phyloP scores from a whole-genome alignment of 2,888 invertebrate genomes.

The Nasonovia ribisnigri region DNA sequence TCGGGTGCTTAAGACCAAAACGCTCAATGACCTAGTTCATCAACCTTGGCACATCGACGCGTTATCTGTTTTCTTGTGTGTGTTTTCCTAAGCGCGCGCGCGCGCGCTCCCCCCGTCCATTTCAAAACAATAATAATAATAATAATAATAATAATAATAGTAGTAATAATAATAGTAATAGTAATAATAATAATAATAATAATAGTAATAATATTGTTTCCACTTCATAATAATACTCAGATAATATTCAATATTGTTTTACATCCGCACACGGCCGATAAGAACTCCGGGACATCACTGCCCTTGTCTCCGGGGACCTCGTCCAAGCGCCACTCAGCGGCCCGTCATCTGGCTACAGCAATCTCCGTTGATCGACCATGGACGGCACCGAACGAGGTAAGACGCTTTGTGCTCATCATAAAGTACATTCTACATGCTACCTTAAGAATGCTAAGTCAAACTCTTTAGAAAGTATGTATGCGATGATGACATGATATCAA shows the following conservation, averaged over 20 bases:
- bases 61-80: conserved; percentile 28
- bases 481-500: neutral
- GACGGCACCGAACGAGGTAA: conserved; percentile 59
- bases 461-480: neutral
- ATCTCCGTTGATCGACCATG: neutral
- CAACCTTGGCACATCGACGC: conserved; percentile 41
- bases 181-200: neutral
- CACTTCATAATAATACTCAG: neutral
- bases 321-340: neutral
- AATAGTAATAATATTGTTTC: neutral
- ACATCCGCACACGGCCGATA: neutral
- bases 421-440: neutral
- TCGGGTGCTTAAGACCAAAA: neutral
- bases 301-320: neutral
- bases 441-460: neutral
- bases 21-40: conserved; percentile 59
- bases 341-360: neutral
- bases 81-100: conserved; percentile 7
- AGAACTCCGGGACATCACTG: neutral
- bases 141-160: neutral
- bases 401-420: neutral
- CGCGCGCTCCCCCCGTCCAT: neutral
- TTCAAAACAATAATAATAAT: conserved; percentile 1
- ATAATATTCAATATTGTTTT: neutral
- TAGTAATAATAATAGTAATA: neutral